Conservation (phyloP, 1,140 invertebrate genomes). For the Helicorthomorpha holstii region DNA sequence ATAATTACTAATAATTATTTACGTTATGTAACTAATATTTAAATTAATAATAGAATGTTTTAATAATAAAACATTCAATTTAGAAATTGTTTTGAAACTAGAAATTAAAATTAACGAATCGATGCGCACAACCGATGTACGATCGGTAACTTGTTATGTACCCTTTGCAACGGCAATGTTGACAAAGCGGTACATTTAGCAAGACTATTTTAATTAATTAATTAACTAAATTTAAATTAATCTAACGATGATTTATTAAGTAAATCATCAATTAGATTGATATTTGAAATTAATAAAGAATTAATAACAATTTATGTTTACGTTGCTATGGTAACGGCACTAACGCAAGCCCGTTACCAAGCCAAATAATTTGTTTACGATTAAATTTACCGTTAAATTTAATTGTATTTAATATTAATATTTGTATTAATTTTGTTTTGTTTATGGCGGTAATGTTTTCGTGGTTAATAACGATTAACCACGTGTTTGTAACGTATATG, state of each 20-base stretch:
- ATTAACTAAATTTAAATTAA: background rate
- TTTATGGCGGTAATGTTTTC: no score
- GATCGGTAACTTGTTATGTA: background rate
- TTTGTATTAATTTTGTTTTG: no score
- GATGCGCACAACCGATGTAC: background rate
- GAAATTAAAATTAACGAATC: background rate
- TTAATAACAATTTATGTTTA: background rate
- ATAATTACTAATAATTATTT: background rate
- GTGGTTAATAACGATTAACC: no score
- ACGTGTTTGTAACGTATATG: no score
- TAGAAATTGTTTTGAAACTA: background rate
- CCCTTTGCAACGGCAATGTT: background rate
- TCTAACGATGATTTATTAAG: background rate
- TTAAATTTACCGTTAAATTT: no score
- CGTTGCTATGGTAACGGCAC: no score
- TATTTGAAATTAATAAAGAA: background rate
- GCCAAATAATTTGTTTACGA: no score
- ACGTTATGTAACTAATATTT: background rate
- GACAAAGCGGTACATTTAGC: background rate
- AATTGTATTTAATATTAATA: no score
- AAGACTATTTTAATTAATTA: background rate
- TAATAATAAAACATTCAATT: background rate
- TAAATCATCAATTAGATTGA: background rate
- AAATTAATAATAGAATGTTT: background rate
- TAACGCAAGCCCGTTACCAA: no score